Evolutionary conservation across 2,797 vertebrate species (phyloP).

Genomic region (Malurus splendens): DNA sequence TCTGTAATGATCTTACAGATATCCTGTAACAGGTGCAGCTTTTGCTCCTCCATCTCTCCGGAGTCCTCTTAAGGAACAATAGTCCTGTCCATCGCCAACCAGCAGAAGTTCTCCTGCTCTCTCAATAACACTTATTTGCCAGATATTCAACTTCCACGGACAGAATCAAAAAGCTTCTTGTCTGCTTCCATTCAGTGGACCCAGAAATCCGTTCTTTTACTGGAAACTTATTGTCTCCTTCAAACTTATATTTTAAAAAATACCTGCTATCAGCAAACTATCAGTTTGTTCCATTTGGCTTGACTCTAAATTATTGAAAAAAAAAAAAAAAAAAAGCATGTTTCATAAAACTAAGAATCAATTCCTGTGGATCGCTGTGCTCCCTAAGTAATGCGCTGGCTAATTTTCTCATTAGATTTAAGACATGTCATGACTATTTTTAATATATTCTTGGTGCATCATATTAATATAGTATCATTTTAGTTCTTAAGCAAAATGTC

Average conservation of each 20-base stretch:
- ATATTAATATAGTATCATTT: background rate
- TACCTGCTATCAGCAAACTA: background rate
- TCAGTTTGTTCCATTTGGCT: background rate
- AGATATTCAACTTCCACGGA: background rate
- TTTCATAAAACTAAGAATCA: background rate
- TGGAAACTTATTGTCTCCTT: background rate
- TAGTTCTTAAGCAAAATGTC: slow-evolving; percentile 28
- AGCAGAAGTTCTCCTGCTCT: background rate
- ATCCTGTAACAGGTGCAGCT: background rate
- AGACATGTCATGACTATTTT: slow-evolving; percentile 14
- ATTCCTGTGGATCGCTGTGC: background rate
- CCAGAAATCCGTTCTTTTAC: background rate
- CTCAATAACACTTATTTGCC: background rate
- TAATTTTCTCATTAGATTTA: background rate
- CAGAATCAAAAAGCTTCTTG: background rate
- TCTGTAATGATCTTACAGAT: background rate
- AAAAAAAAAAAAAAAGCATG: background rate
- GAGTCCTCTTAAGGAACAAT: background rate
- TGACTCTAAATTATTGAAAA: background rate
- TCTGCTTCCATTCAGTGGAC: background rate
- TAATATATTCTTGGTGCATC: background rate
- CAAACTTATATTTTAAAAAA: background rate
- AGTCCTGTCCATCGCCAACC: background rate
- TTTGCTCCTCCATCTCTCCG: background rate
- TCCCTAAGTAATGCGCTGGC: background rate